Evolutionary conservation across 1,140 invertebrate genomes (phyloP).

Genomic region (Lucilia cuprina): DNA sequence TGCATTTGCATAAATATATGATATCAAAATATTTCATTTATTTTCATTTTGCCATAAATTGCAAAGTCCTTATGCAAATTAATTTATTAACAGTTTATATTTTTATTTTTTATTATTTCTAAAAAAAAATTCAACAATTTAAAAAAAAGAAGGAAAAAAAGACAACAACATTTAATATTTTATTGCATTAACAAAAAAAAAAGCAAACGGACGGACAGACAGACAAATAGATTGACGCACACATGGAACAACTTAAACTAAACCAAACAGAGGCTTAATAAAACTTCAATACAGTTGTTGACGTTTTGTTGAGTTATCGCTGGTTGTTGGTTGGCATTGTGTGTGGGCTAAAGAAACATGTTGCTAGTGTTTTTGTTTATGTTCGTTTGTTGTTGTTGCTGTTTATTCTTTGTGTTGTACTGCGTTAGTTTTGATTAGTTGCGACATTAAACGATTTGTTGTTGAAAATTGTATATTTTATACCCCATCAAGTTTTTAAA

Average conservation of each 20-base stretch:
- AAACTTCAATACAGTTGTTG: conserved; percentile 32
- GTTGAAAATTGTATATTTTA: not conserved
- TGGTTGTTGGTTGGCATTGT: not conserved
- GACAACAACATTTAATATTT: not conserved
- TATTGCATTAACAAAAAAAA: not conserved
- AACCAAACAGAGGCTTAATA: not conserved
- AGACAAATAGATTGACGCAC: not conserved
- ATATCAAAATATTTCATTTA: not conserved
- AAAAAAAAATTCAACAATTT: not conserved
- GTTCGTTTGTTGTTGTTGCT: not conserved
- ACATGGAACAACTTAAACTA: not conserved
- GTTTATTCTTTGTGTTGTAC: not conserved
- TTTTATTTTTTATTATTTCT: not conserved
- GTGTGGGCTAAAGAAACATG: conserved; percentile 31
- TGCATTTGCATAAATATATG: not conserved
- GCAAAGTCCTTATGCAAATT: not conserved
- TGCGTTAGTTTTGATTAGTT: conserved; percentile 31
- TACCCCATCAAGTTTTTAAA: not conserved
- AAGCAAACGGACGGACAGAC: not conserved
- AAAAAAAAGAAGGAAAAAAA: not conserved
- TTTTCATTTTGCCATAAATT: not conserved
- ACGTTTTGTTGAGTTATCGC: conserved; percentile 26
- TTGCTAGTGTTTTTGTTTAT: conserved; percentile 6
- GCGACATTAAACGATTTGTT: conserved; percentile 20
- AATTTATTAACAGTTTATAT: not conserved